Evolutionary conservation across 2,888 invertebrate genomes (phyloP).

Genomic region (Dolichomitus sp.): DNA sequence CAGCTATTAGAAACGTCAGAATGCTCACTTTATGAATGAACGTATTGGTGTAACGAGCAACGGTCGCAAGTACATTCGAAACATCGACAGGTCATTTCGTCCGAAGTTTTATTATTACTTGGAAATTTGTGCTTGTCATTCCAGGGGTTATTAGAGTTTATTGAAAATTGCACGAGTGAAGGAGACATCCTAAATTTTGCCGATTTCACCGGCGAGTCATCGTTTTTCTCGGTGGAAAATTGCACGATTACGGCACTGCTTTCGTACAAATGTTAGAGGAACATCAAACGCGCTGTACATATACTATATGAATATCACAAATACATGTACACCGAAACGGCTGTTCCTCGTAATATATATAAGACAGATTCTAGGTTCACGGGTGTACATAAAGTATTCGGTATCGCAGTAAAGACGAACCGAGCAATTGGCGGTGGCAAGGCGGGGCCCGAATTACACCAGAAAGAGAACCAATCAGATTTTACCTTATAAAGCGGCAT

Average conservation of each 20-base stretch:
- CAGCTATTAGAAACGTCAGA: neutral
- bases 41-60: conserved; percentile 16
- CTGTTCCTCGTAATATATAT: conserved; percentile 6
- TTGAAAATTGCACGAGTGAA: neutral
- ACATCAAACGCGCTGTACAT: conserved; percentile 28
- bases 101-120: neutral
- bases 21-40: conserved; percentile 5
- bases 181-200: neutral
- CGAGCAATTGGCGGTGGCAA: conserved; percentile 84
- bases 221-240: conserved; percentile 28
- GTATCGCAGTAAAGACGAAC: conserved; percentile 81
- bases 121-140: neutral
- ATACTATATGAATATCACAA: conserved; percentile 12
- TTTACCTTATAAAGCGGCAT: conserved; percentile 84
- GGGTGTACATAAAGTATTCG: conserved; percentile 67
- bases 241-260: conserved; percentile 44
- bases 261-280: conserved; percentile 9
- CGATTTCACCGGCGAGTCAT: conserved; percentile 2
- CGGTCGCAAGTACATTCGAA: neutral
- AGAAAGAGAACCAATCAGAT: conserved; percentile 85
- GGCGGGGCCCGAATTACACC: conserved; percentile 84
- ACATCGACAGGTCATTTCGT: neutral
- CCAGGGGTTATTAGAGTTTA: conserved; percentile 16
- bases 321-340: conserved; percentile 16
- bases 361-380: conserved; percentile 56